Conservation (phyloP, 2,888 invertebrate genomes). For the Acanthosepion esculentum region DNA sequence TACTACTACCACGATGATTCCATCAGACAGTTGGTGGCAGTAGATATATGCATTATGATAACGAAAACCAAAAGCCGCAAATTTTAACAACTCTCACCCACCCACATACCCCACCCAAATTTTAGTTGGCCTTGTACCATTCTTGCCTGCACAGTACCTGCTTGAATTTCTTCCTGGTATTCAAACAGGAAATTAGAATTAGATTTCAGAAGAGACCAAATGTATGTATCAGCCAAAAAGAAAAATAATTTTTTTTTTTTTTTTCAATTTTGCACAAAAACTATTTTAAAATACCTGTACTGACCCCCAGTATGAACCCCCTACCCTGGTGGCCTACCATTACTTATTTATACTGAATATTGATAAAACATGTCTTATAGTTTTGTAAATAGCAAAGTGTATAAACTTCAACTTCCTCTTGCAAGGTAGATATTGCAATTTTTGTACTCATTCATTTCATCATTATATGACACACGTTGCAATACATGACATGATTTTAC, state of each 20-base stretch:
- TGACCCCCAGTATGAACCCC: not conserved
- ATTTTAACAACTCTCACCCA: not conserved
- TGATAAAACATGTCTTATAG: not conserved
- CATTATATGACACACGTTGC: not conserved
- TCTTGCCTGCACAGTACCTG: not conserved
- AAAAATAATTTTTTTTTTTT: not conserved
- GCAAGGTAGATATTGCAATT: not conserved
- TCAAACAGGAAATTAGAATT: not conserved
- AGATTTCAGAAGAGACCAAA: not conserved
- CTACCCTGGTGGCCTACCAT: not conserved
- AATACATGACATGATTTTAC: not conserved
- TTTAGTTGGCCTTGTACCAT: not conserved
- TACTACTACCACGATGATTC: not conserved
- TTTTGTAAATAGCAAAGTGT: not conserved
- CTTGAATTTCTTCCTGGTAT: not conserved
- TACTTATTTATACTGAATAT: not conserved
- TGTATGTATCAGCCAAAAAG: not conserved
- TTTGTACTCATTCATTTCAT: not conserved
- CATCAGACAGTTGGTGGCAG: not conserved
- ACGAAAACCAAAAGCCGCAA: conserved; percentile 46
- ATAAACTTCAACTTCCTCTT: not conserved
- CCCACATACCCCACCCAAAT: not conserved
- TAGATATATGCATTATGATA: not conserved
- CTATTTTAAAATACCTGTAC: not conserved
- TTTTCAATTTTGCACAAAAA: not conserved